Conservation (phyloP, 2,888 invertebrate species). For the Gasteruption jaculator region DNA sequence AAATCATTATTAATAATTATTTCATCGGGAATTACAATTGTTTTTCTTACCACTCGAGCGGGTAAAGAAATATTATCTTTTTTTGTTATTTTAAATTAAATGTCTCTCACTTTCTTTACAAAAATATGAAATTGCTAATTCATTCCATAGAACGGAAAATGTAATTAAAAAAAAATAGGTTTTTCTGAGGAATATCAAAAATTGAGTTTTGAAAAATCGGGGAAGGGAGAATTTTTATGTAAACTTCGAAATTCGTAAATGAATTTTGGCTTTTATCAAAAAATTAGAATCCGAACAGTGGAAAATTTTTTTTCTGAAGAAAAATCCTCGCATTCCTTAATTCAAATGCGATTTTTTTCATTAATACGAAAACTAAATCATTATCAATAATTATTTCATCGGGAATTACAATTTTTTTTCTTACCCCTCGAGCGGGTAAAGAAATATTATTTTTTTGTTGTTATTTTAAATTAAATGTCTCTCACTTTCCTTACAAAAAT, state of each 20-base stretch:
- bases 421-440: too few species aligned
- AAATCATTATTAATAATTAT: background rate
- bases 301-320: constrained; percentile 5
- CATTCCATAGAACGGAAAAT: background rate
- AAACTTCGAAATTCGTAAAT: constrained; percentile 2
- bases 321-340: background rate
- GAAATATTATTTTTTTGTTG: too few species aligned
- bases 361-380: constrained; percentile 1
- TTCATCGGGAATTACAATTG: too few species aligned
- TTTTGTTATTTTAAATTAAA: too few species aligned
- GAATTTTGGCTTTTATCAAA: constrained; percentile 2
- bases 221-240: constrained; percentile 4
- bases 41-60: too few species aligned
- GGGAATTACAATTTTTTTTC: too few species aligned
- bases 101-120: too few species aligned
- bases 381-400: too few species aligned
- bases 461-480: too few species aligned
- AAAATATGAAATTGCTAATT: too few species aligned
- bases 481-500: too few species aligned
- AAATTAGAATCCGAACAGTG: background rate
- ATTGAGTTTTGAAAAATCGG: constrained; percentile 12
- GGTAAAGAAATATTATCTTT: too few species aligned
- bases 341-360: background rate
- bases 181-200: background rate
- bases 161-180: background rate